Percentiles rank a stretch among this genome's conserved stretches.
These are phyloP conservation scores for Chrysolina americana DNA, from an alignment of 2,888 invertebrate genomes.

Conservation along the genomic window DNA sequence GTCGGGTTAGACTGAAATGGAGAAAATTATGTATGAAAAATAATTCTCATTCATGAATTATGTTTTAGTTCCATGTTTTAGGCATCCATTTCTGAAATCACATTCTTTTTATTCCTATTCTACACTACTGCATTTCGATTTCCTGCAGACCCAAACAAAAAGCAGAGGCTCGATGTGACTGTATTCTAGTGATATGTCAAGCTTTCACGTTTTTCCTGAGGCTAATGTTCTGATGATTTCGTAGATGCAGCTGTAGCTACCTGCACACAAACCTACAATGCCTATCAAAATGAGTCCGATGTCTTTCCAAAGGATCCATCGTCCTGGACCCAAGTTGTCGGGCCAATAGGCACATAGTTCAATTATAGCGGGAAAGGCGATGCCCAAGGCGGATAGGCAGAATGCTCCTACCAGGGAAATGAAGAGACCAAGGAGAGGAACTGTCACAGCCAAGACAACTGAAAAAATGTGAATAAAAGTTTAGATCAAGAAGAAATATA, in stretches of 20 bases:
- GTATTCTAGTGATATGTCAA: constrained; percentile 1
- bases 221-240: constrained; percentile 68
- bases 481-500: background rate
- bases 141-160: constrained; percentile 23
- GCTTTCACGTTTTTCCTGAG: constrained; percentile 48
- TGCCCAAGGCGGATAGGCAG: constrained; percentile 80
- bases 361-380: constrained; percentile 83
- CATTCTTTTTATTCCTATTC: background rate
- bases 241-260: constrained; percentile 73
- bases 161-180: background rate
- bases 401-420: constrained; percentile 84
- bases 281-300: constrained; percentile 71
- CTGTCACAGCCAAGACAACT: constrained; percentile 82
- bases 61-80: background rate
- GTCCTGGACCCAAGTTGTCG: constrained; percentile 71
- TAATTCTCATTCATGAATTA: too few species aligned
- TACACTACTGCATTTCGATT: constrained; percentile 24
- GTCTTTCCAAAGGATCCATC: constrained; percentile 70
- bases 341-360: constrained; percentile 82
- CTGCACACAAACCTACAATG: constrained; percentile 72
- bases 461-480: constrained; percentile 52
- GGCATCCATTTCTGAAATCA: background rate
- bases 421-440: constrained; percentile 81
- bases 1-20: too few species aligned
- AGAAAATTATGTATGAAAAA: too few species aligned